Evolutionary conservation across 2,888 invertebrate genomes (phyloP).

Genomic region (Diogma glabrata): DNA sequence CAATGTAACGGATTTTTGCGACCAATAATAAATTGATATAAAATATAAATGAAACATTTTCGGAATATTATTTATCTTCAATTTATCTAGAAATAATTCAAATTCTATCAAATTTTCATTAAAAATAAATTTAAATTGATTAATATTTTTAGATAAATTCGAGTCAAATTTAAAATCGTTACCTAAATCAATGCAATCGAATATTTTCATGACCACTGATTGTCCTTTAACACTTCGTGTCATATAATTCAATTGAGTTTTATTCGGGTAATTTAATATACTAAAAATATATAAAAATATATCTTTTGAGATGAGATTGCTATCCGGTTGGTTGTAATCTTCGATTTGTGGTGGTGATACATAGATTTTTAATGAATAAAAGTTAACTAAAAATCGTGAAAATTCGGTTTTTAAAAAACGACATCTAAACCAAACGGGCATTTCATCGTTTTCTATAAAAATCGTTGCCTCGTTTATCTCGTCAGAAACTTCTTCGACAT

Average conservation of each 20-base stretch:
- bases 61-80: constrained; percentile 25
- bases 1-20: constrained; percentile 27
- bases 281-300: constrained; percentile 49
- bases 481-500: constrained; percentile 14
- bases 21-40: constrained; percentile 32
- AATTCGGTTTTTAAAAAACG: constrained; percentile 48
- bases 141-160: constrained; percentile 21
- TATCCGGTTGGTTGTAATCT: constrained; percentile 47
- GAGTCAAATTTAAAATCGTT: constrained; percentile 19
- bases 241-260: constrained; percentile 28
- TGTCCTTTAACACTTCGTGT: constrained; percentile 29
- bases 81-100: constrained; percentile 20
- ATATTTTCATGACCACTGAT: constrained; percentile 28
- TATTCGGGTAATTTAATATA: constrained; percentile 30
- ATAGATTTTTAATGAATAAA: constrained; percentile 50
- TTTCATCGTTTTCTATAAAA: constrained; percentile 2
- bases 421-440: constrained; percentile 54
- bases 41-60: constrained; percentile 28
- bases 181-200: constrained; percentile 10
- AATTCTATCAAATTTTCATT: background rate
- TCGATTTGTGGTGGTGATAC: constrained; percentile 62
- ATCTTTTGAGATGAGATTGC: constrained; percentile 46
- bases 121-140: constrained; percentile 24
- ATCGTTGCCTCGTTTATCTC: constrained; percentile 25
- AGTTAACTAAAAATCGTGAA: constrained; percentile 56